Evolutionary conservation across 2,113 vertebrate species (phyloP), one percentile per base, ranked within the genome.

Genomic region (Sterrhoptilus dennistouni): DNA sequence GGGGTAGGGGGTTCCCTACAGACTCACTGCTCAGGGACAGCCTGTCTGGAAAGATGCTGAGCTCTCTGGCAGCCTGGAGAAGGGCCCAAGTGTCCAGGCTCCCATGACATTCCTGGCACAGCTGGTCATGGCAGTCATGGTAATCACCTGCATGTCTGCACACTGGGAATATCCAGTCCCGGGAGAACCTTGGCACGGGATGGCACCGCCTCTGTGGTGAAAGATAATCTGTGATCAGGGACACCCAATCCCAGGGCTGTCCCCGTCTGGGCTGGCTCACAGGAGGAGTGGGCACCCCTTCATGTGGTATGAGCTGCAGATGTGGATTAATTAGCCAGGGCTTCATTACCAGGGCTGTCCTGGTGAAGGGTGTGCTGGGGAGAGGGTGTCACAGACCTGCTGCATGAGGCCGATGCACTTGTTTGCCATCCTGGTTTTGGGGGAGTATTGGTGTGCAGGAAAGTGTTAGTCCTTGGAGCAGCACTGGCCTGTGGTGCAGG

Each of bases 401-500:
- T 12, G 77, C 5, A 2, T 0, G 7, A 4, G 56, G 35, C 4
- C 0, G 15, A 22, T 21, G 59, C 0, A 0, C 2, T 45, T 27
- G 33, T 20, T 80, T 49, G 23, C 64, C 1, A 1, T 3, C 36
- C 36, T 1, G 11, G 13, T 38, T 83, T 44, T 9, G 28, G 52
- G 2, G 38, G 7, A 40, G 61, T 42, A 3, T 3, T 7, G 15
- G 15, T 22, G 16, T 5, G 17, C 33, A 14, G 78, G 35, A 42
- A 49, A 52, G 33, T 0, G 0, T 8, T 7, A 27, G 16, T 8
- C 20, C 52, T 63, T 2, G 5, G 38, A 38, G 25, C 1, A 0
- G 53, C 27, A 5, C 44, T 11, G 59, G 22, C 29, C 33, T 1
- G 0, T 11, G 45, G 40, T 35, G 86, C 44, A 22, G 40, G 5